Evolutionary conservation across 2,797 vertebrate species (phyloP).

Genomic region (Trachops cirrhosus): DNA sequence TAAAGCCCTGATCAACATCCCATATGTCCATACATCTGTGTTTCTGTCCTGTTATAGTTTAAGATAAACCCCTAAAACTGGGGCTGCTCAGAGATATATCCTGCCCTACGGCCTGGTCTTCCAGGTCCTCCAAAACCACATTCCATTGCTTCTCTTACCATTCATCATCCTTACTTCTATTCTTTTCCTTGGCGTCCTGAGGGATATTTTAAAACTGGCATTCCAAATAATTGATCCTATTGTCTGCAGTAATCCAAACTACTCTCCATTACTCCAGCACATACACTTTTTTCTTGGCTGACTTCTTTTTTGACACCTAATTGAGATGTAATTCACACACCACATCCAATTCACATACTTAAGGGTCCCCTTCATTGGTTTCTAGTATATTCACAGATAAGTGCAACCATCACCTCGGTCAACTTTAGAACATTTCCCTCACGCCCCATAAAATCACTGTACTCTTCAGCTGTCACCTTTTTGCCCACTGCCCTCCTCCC

Average conservation of each 20-base stretch:
- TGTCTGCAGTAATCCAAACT: background rate
- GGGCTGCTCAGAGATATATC: background rate
- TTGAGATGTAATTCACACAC: background rate
- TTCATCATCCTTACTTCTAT: background rate
- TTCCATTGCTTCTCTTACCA: too few relatives aligned
- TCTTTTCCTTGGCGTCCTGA: background rate
- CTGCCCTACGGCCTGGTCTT: too few relatives aligned
- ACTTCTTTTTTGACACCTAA: background rate
- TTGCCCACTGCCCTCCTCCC: background rate
- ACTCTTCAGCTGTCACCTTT: background rate
- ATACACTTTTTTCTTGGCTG: background rate
- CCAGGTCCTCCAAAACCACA: too few relatives aligned
- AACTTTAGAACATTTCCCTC: background rate
- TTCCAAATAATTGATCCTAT: background rate
- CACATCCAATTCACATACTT: background rate
- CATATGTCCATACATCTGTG: background rate
- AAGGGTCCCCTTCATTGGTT: background rate
- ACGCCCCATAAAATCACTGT: background rate
- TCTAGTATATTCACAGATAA: too few relatives aligned
- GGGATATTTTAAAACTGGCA: background rate
- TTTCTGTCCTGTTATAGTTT: background rate
- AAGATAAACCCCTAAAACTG: background rate
- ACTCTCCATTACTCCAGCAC: background rate
- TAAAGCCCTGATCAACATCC: background rate
- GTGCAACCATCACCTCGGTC: background rate